Base-by-base conservation (phyloP, 2,888 invertebrate species). In the Drosophila lacicola region DNA sequence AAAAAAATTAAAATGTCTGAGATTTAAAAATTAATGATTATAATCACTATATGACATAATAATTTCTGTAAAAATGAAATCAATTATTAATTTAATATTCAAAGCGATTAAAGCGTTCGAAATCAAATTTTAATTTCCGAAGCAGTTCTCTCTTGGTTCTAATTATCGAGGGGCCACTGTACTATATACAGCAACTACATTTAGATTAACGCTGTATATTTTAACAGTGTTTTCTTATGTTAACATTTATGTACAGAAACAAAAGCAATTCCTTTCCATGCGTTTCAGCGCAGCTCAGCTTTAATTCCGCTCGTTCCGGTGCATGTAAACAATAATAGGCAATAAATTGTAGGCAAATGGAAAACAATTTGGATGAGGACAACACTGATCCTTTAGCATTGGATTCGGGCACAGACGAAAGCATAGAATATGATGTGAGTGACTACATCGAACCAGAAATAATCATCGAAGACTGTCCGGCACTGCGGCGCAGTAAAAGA, bases 251-350 rank as follows among this genome's bases (percentile, higher is more conserved):
- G 21, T 14, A 55, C 29, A 44, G 5, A 8, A 25, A 58, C 34
- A 19, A 34, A 17, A 1, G 39, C 77, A 58, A 42, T 77, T 77
- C 29, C 29, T 29, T 29, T 29, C 58, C 73, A 51, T 36, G 47
- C 14, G 72, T 77, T 77, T 36, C 78, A 51, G 3, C 0, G 3
- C 14, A 53, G 19, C 2, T n/a, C 11, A 37, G 13, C 9, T 14
- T 37, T 6, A 4, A 25, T 55, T 21, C 29, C 41, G 13, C 8
- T 17, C 6, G 17, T 70, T 51, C 5, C 39, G 8, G 13, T n/a
- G 11, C 29, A 50, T 63, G 41, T 41, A 70, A 75, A 54, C 37
- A 56, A 36, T 5, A 45, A 44, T 9, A 19, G 21, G 6, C 41
- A 4, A 11, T 17, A 14, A 34, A 56, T 14, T 33, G 17, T 2